These are phyloP conservation scores for Cyanistes caeruleus DNA, from an alignment of 2,113 vertebrate genomes.

Conservation along the genomic window DNA sequence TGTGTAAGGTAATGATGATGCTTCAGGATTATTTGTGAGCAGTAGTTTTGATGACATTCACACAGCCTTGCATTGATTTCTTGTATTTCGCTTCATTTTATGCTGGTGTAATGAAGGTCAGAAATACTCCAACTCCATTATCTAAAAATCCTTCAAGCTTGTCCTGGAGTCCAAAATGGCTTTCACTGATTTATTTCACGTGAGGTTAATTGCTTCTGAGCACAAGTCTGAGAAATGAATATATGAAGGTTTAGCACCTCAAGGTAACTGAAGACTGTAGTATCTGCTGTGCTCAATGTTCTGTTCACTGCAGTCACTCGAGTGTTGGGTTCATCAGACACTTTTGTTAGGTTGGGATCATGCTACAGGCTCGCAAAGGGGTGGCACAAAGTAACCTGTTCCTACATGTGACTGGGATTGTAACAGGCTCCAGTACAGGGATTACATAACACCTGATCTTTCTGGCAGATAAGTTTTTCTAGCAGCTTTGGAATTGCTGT, in stretches of 20 bases:
- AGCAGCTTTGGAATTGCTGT: constrained; percentile 4
- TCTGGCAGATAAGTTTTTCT: constrained; percentile 1
- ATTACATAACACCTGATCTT: constrained; percentile 26
- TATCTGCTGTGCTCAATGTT: background rate
- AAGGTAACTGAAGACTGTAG: background rate
- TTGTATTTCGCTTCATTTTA: constrained; percentile 28
- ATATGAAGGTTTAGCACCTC: constrained; percentile 2
- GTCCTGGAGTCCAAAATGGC: constrained; percentile 12
- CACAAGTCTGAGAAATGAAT: background rate
- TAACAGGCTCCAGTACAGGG: background rate
- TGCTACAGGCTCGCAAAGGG: background rate
- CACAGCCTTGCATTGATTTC: constrained; percentile 33
- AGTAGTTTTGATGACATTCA: background rate
- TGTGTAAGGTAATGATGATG: background rate
- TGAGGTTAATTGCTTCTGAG: constrained; percentile 52
- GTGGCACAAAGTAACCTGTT: background rate
- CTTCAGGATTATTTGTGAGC: background rate
- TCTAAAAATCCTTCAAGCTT: constrained; percentile 40
- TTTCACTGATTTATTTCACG: constrained; percentile 44
- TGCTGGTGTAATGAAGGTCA: constrained; percentile 29
- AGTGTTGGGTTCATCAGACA: background rate
- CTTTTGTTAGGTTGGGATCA: background rate
- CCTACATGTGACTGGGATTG: constrained; percentile 7
- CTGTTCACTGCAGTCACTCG: background rate
- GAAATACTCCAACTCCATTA: constrained; percentile 41